These are phyloP conservation scores for Drosophila neocordata DNA, from an alignment of 1,140 invertebrate species.

Conservation along the genomic window DNA sequence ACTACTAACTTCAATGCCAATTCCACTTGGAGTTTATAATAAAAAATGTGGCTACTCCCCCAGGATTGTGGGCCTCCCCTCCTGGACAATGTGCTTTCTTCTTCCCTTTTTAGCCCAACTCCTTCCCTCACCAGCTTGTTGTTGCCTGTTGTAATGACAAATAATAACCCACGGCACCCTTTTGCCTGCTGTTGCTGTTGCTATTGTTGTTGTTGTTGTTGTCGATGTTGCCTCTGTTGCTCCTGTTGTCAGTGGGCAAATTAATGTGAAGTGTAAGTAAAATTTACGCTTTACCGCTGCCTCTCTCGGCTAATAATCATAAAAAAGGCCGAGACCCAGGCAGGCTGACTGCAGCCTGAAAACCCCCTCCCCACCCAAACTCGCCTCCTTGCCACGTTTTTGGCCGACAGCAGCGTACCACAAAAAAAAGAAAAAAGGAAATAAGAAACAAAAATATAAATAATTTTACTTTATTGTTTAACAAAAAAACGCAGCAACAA, in stretches of 20 bases:
- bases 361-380: too few relatives aligned
- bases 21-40: conserved; percentile 45
- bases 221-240: conserved; percentile 4
- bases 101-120: background rate
- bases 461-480: conserved; percentile 78
- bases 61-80: conserved; percentile 23
- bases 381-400: conserved; percentile 42
- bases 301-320: conserved; percentile 69
- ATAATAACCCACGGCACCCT: conserved; percentile 63
- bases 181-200: background rate
- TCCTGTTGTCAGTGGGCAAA: conserved; percentile 61
- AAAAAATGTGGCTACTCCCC: conserved; percentile 47
- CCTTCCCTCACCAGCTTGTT: background rate
- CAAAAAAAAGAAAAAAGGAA: conserved; percentile 31
- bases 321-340: conserved; percentile 55
- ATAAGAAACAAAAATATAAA: conserved; percentile 58
- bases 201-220: background rate
- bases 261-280: conserved; percentile 78
- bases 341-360: conserved; percentile 61
- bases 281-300: conserved; percentile 66
- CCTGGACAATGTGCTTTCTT: background rate
- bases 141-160: conserved; percentile 67
- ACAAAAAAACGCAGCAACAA: conserved; percentile 15
- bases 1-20: conserved; percentile 14
- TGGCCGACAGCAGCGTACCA: conserved; percentile 63